Base-by-base conservation (phyloP, 2,797 vertebrate genomes). In the Chaunax sp. region DNA sequence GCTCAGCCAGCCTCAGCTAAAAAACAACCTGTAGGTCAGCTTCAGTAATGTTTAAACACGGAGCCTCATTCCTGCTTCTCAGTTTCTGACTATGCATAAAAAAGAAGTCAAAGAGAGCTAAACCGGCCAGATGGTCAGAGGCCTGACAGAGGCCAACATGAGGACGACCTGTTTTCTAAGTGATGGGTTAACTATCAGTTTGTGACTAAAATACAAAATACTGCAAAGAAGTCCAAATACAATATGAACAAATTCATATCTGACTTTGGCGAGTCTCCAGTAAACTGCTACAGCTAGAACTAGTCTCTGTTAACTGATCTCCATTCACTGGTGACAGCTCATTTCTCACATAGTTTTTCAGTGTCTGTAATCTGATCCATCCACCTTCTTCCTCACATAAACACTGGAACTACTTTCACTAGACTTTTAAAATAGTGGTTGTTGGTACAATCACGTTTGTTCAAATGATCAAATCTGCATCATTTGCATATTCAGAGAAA, bases 111-210 rank as follows among this genome's bases (percentile, higher is more conserved):
- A 63, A 68, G 4, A 14, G 35, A 62, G 23, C 43, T 61, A 72
- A 77, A 74, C 22, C 64, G 46, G 20, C 28, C 78, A 74, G 65
- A 81, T 69, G 65, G 75, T 12, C 65, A 73, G 41, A 69, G 47
- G 57, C 43, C 71, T 56, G 40, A 72, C 57, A 64, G 59, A 59
- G n/a, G n/a, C 53, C 22, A 63, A 65, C 70, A 75, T 38, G 33
- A 76, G 63, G 62, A 47, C 70, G 69, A 84, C 69, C 79, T 77
- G 60, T 28, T 84, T 87, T 83, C 57, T 61, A 68, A 73, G 70
- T 57, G 47, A 61, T 44, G 64, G 64, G 76, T 72, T 77, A 78
- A 67, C 60, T 52, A 46, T 62, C 49, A 59, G 54, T 69, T 61
- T 78, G 41, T 47, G 23, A 61, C 47, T 7, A 46, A 68, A 60